Evolutionary conservation across 2,113 vertebrate genomes (phyloP), one percentile per base, ranked within the genome.

Genomic region (Neotragus moschatus): DNA sequence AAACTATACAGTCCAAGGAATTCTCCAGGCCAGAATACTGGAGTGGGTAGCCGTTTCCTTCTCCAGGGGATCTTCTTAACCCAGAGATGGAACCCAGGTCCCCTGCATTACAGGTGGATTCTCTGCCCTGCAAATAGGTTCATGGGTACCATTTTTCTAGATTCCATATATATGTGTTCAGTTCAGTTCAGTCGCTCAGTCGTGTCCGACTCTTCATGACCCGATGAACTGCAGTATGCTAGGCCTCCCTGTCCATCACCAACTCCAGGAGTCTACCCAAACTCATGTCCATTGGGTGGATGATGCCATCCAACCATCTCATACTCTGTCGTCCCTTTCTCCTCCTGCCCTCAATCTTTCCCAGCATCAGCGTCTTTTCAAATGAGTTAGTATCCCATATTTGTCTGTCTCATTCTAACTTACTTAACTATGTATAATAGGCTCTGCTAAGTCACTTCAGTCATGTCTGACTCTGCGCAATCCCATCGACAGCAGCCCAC

Each of bases 401-500:
- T 70, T 70, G 19, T 39, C 5, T 39, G 66, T 39, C 10, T 70
- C 66, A 39, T 70, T 70, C 19, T 70, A 36, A 70, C 66, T 70
- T 70, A 23, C n/a, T 39, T 70, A 36, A 39, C 66, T 70, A 36
- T 39, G n/a, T 39, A 70, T 36, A 70, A 39, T 39, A 23, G 10
- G n/a, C n/a, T 70, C 66, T 39, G 56, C 56, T 58, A 58, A 58
- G 56, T 58, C 56, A 58, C 56, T 12, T 58, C 56, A 58, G 56
- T 58, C 25, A 2, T 28, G 56, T 26, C 56, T 58, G 56, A 58
- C 25, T 58, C 56, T 58, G 56, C 21, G 53, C 26, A 4, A 58
- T 58, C 26, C 25, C 56, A 58, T 58, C 1, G 11, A 58, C 0
- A 0, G 25, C 25, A 58, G 56, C 25, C 56, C 11, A 28, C 25